Conservation (phyloP, 2,113 vertebrate genomes). For the Pyxicephalus adspersus region DNA sequence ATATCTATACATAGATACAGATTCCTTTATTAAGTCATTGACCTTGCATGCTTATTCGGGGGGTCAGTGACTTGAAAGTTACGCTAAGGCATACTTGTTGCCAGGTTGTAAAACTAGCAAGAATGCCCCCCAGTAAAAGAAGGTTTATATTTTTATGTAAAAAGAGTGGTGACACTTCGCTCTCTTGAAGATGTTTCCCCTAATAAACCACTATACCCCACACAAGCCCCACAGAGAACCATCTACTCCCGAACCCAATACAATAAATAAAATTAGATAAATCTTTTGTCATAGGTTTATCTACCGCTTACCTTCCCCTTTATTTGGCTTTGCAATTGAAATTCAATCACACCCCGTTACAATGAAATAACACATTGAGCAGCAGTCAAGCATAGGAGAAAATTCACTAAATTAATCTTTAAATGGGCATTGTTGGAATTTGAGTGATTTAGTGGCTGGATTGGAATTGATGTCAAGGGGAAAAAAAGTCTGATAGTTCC, state of each 20-base stretch:
- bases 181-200: too few relatives aligned
- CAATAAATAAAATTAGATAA: slow-evolving; percentile 62
- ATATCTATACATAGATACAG: too few relatives aligned
- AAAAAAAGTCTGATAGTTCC: slow-evolving; percentile 21
- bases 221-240: slow-evolving; percentile 1
- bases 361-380: slow-evolving; percentile 61
- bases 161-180: too few relatives aligned
- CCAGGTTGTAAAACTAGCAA: too few relatives aligned
- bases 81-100: too few relatives aligned
- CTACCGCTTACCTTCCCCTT: slow-evolving; percentile 65
- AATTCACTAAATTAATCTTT: slow-evolving; percentile 67
- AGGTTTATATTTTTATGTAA: too few relatives aligned
- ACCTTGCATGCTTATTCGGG: too few relatives aligned
- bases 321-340: slow-evolving; percentile 67
- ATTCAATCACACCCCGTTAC: slow-evolving; percentile 58
- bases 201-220: not conserved
- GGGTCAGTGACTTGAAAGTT: too few relatives aligned
- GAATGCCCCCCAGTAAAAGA: too few relatives aligned
- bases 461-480: slow-evolving; percentile 65
- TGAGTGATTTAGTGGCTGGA: slow-evolving; percentile 26
- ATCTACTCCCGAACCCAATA: slow-evolving; percentile 2
- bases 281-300: slow-evolving; percentile 67
- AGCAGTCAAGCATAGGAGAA: slow-evolving; percentile 60
- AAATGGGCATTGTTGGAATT: slow-evolving; percentile 53
- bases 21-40: too few relatives aligned